Conservation (phyloP, 1,140 invertebrate genomes). For the Pseudoatta argentina region DNA sequence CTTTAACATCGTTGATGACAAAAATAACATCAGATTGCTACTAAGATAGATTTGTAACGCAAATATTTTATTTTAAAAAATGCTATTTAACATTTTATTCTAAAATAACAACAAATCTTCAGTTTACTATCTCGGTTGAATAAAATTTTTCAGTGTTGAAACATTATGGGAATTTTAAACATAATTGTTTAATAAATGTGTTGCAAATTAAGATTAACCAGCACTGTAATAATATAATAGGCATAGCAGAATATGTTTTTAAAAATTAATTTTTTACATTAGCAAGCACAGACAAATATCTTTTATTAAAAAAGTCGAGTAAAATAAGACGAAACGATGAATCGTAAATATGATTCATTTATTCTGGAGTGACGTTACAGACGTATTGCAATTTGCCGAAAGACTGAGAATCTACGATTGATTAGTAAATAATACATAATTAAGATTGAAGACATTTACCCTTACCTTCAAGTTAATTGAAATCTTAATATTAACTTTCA, state of each 20-base stretch:
- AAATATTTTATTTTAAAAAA: too few species aligned
- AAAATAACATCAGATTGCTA: too few species aligned
- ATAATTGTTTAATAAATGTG: constrained; percentile 1
- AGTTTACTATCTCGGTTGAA: too few species aligned
- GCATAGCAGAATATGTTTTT: constrained; percentile 15
- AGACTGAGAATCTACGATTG: constrained; percentile 71
- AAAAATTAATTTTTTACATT: constrained; percentile 9
- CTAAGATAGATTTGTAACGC: too few species aligned
- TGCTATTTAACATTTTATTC: too few species aligned
- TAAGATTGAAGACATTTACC: constrained; percentile 22
- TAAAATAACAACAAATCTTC: too few species aligned
- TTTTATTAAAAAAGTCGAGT: not conserved
- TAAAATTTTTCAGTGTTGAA: not conserved
- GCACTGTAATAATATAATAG: not conserved
- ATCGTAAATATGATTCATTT: constrained; percentile 15
- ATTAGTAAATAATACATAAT: constrained; percentile 67
- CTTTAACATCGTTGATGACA: too few species aligned
- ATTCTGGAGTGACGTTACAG: constrained; percentile 26
- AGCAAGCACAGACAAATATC: not conserved
- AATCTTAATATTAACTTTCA: constrained; percentile 58
- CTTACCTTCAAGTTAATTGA: constrained; percentile 25
- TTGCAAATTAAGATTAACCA: constrained; percentile 18
- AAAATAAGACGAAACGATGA: constrained; percentile 4
- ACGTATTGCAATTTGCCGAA: constrained; percentile 62
- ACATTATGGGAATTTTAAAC: not conserved